A percentile compares a stretch with the other conserved stretches of the same genome.
Conservation (phyloP, 1,140 invertebrate species). For the Trichonephila clavata region DNA sequence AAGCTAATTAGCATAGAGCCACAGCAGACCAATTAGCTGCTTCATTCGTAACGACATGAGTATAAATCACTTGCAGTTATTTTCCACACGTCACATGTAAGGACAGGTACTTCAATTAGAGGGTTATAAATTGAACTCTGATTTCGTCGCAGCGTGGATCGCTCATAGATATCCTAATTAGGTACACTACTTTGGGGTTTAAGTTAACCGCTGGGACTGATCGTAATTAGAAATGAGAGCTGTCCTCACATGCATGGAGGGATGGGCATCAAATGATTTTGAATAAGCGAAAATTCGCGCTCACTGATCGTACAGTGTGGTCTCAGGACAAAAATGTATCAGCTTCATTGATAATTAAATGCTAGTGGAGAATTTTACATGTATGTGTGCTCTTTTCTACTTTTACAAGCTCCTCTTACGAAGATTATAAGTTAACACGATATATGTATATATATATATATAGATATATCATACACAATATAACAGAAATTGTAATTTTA, state of each 20-base stretch:
- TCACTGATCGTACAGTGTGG: neutral
- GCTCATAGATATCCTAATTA: conserved; percentile 46
- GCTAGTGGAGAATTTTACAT: too few species aligned
- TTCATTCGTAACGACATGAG: conserved; percentile 58
- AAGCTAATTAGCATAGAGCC: conserved; percentile 37
- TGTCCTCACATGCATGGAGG: too few species aligned
- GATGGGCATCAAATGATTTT: neutral
- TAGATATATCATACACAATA: too few species aligned
- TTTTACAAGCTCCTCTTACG: too few species aligned
- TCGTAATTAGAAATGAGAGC: conserved; percentile 15
- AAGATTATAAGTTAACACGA: too few species aligned
- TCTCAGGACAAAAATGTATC: neutral
- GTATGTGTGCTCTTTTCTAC: too few species aligned
- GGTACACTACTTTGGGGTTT: conserved; percentile 56
- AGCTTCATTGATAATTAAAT: too few species aligned
- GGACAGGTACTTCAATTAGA: conserved; percentile 69
- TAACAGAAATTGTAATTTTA: too few species aligned
- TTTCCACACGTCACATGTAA: conserved; percentile 62
- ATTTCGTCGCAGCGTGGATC: neutral
- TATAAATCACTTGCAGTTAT: conserved; percentile 71
- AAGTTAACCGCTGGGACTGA: conserved; percentile 54
- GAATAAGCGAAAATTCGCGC: neutral
- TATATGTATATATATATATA: too few species aligned
- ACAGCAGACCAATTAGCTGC: conserved; percentile 63
- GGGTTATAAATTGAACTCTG: conserved; percentile 66